These are phyloP conservation scores for Drosophila macrothrix DNA, from an alignment of 2,888 invertebrate species.

Conservation along the genomic window DNA sequence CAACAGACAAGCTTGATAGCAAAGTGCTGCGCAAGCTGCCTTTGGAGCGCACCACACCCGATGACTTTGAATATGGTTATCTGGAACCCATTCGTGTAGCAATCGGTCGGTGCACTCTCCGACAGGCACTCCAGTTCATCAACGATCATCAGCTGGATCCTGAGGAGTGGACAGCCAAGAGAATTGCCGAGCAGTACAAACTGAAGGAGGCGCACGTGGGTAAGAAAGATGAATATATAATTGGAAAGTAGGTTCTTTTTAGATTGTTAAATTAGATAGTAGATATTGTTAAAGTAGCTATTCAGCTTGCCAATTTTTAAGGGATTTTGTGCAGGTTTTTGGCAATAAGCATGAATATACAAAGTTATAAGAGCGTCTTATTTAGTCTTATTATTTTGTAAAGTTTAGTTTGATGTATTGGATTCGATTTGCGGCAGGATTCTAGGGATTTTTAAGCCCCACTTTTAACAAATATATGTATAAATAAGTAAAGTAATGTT, in stretches of 20 bases:
- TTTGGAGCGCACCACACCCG: slow-evolving; percentile 85
- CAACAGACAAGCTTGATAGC: slow-evolving; percentile 22
- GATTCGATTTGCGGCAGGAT: not conserved
- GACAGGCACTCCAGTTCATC: slow-evolving; percentile 88
- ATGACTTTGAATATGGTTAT: slow-evolving; percentile 89
- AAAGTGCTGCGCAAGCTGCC: slow-evolving; percentile 87
- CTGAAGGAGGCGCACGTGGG: slow-evolving; percentile 88
- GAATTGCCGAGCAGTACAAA: slow-evolving; percentile 90
- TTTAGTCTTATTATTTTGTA: not conserved
- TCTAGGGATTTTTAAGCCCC: not conserved
- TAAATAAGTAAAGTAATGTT: not conserved
- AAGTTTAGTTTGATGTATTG: not conserved
- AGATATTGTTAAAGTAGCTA: not conserved
- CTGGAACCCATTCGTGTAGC: slow-evolving; percentile 88
- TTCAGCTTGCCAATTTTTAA: not conserved
- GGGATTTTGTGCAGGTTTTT: not conserved
- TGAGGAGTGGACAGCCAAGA: slow-evolving; percentile 86
- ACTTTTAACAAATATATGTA: too few relatives aligned
- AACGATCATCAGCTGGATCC: slow-evolving; percentile 88
- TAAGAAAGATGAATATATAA: slow-evolving; percentile 61
- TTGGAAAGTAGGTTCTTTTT: not conserved
- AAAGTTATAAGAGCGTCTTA: not conserved
- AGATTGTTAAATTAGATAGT: not conserved
- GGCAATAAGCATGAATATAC: not conserved
- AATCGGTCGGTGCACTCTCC: slow-evolving; percentile 88